phyloP scores from a whole-genome alignment of 2,797 vertebrate genomes.

The Brachyrhaphis roseni region DNA sequence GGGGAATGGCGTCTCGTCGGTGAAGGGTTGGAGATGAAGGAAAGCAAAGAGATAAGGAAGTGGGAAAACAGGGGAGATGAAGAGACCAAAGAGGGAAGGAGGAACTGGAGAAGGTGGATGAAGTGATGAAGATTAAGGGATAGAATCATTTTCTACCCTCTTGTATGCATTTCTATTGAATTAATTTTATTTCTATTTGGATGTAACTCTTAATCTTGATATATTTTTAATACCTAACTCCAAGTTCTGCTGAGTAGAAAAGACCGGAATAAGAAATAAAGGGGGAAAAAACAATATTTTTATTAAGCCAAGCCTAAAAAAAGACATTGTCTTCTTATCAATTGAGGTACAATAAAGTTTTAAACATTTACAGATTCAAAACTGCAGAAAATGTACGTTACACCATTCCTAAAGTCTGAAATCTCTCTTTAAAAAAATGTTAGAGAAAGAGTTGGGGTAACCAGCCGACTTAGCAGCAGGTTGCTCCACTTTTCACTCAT shows the following conservation, averaged over 20 bases:
- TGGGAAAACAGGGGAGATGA: constrained; percentile 8
- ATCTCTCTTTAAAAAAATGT: not conserved
- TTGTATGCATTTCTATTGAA: not conserved
- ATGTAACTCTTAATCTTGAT: not conserved
- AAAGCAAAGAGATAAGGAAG: constrained; percentile 16
- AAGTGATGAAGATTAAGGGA: constrained; percentile 49
- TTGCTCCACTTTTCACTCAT: not conserved
- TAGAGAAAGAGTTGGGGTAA: not conserved
- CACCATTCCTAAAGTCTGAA: not conserved
- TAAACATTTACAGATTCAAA: not conserved
- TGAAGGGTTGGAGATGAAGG: constrained; percentile 23
- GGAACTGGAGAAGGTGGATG: constrained; percentile 25
- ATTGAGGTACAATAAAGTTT: not conserved
- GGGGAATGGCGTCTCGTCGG: constrained; percentile 41
- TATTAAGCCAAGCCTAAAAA: not conserved
- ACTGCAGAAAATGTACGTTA: not conserved
- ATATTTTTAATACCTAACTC: not conserved
- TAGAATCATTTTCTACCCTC: constrained; percentile 17
- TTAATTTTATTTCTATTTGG: not conserved
- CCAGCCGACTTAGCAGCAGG: not conserved
- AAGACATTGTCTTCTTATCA: too few relatives aligned
- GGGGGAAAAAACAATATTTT: not conserved
- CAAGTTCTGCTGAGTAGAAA: not conserved
- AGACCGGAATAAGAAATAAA: not conserved
- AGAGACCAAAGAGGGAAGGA: constrained; percentile 15